These are phyloP conservation scores for Helicoverpa assulta DNA, from an alignment of 2,888 invertebrate genomes.

Conservation along the genomic window DNA sequence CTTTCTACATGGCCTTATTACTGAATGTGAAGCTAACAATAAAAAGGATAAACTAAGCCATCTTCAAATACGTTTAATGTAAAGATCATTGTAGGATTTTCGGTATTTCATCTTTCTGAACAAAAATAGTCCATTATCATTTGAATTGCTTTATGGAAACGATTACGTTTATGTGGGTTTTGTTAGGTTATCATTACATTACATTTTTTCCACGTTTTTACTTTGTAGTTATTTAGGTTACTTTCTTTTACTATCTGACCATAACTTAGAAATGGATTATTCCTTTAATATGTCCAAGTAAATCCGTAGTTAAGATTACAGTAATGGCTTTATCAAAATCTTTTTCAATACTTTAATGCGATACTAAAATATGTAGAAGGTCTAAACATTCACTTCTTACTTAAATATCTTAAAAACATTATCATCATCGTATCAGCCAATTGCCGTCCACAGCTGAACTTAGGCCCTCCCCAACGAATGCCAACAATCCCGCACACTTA, in stretches of 20 bases:
- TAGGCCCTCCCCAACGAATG: too few species aligned
- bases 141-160: conserved; percentile 22
- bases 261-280: too few species aligned
- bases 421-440: too few species aligned
- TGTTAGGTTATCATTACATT: not conserved
- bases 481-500: not conserved
- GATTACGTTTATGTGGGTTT: conserved; percentile 5
- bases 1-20: conserved; percentile 5
- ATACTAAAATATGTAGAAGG: too few species aligned
- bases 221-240: too few species aligned
- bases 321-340: too few species aligned
- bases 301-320: too few species aligned
- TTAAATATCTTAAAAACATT: not conserved
- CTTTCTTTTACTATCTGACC: too few species aligned
- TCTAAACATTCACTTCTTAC: too few species aligned
- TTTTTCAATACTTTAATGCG: too few species aligned
- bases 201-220: not conserved
- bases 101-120: conserved; percentile 4
- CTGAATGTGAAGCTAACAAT: conserved; percentile 2
- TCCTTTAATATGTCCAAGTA: too few species aligned
- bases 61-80: conserved; percentile 35
- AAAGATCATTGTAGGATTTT: conserved; percentile 12
- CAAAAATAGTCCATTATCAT: conserved; percentile 8
- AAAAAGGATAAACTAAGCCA: conserved; percentile 14
- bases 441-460: too few species aligned